Conservation (phyloP, 53 echinoderm and acorn worm genomes). For the Paracentrotus lividus region DNA sequence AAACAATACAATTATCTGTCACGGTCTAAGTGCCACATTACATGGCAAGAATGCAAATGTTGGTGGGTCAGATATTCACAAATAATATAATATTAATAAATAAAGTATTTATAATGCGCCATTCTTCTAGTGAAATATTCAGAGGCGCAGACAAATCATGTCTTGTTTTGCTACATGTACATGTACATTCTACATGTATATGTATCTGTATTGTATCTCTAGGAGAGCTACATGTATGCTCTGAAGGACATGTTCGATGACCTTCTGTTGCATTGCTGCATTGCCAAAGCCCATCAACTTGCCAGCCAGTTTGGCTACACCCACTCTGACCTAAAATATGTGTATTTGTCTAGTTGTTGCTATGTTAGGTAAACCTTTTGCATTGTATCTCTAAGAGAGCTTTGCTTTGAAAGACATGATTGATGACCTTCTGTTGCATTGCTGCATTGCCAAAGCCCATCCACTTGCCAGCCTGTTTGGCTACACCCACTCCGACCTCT, state of each 20-base stretch:
- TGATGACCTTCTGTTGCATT: constrained; percentile 74
- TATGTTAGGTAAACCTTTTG: no score
- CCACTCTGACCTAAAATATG: constrained; percentile 81
- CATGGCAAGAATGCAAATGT: no score
- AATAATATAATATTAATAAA: no score
- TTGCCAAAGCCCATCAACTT: constrained; percentile 84
- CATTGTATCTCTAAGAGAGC: constrained; percentile 73
- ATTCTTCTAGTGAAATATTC: no score
- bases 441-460: constrained; percentile 88
- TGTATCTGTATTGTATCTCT: not conserved
- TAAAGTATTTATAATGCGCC: no score
- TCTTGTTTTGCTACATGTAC: no score
- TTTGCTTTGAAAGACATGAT: constrained; percentile 85
- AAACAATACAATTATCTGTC: no score
- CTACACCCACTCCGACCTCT: constrained; percentile 81
- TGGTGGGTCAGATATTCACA: no score
- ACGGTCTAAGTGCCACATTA: no score
- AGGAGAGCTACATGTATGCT: constrained; percentile 90
- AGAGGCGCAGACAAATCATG: no score
- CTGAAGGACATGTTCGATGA: constrained; percentile 77
- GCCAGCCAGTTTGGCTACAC: constrained; percentile 86
- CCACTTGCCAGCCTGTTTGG: constrained; percentile 85
- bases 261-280: constrained; percentile 83
- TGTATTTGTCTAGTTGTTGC: no score
- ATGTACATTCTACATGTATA: no score